Conservation (phyloP, 2,888 invertebrate genomes). For the Apomyelois bistriatella region DNA sequence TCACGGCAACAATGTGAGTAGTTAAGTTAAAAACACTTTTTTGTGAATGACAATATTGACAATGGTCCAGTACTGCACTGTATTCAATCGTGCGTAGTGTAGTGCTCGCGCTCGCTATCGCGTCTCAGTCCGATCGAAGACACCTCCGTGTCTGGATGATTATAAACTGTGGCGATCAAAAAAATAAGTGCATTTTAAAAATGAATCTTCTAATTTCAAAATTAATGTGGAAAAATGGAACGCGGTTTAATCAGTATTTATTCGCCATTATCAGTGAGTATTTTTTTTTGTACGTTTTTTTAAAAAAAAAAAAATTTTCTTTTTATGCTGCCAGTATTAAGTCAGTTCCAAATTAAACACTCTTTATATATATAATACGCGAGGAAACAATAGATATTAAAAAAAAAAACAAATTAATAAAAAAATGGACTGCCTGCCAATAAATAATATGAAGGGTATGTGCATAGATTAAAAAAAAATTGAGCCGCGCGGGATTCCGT, state of each 20-base stretch:
- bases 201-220: conserved; percentile 67
- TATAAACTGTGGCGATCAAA: conserved; percentile 24
- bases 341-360: too few relatives aligned
- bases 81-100: conserved; percentile 32
- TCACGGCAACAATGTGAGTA: too few relatives aligned
- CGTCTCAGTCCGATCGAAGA: conserved; percentile 40
- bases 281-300: conserved; percentile 17
- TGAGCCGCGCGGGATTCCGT: too few relatives aligned
- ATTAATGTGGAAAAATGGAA: conserved; percentile 63
- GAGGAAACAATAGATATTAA: too few relatives aligned
- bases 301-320: conserved; percentile 10
- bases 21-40: not conserved
- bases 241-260: conserved; percentile 65
- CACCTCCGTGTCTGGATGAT: conserved; percentile 42
- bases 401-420: too few relatives aligned
- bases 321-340: not conserved
- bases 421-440: too few relatives aligned
- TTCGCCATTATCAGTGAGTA: conserved; percentile 68
- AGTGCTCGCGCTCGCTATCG: conserved; percentile 24
- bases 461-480: too few relatives aligned
- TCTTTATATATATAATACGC: too few relatives aligned
- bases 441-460: too few relatives aligned
- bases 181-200: conserved; percentile 27
- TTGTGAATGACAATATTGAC: not conserved
- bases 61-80: conserved; percentile 18